phyloP scores from a whole-genome alignment of 1,140 invertebrate species.

The Lethrus apterus region DNA sequence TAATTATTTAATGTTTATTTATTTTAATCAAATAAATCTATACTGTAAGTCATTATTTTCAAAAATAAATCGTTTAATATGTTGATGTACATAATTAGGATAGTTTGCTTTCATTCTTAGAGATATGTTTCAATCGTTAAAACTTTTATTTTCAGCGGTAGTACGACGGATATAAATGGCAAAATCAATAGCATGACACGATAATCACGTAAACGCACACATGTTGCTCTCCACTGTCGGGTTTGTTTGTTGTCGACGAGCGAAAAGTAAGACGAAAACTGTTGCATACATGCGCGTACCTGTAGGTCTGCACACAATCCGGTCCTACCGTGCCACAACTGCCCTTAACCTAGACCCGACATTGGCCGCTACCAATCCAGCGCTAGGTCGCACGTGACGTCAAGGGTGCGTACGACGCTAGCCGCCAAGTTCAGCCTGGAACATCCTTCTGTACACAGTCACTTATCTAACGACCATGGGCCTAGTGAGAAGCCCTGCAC shows the following conservation, averaged over 20 bases:
- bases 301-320: constrained; percentile 6
- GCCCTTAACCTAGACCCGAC: constrained; percentile 44
- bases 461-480: constrained; percentile 40
- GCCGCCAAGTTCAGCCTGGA: constrained; percentile 16
- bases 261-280: constrained; percentile 2
- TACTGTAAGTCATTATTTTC: no score
- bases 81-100: no score
- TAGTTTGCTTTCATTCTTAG: no score
- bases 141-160: no score
- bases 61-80: no score
- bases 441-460: constrained; percentile 4
- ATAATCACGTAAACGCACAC: no score
- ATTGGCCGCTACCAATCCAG: constrained; percentile 42
- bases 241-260: not conserved
- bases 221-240: no score
- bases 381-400: constrained; percentile 34
- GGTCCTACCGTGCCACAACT: constrained; percentile 35
- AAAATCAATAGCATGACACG: no score
- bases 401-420: constrained; percentile 24
- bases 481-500: constrained; percentile 40
- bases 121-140: no score
- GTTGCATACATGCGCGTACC: constrained; percentile 4
- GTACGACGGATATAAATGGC: no score
- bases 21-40: no score
- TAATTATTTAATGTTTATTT: no score